Evolutionary conservation across 1,140 invertebrate species (phyloP).

Genomic region (Procambarus virginalis): DNA sequence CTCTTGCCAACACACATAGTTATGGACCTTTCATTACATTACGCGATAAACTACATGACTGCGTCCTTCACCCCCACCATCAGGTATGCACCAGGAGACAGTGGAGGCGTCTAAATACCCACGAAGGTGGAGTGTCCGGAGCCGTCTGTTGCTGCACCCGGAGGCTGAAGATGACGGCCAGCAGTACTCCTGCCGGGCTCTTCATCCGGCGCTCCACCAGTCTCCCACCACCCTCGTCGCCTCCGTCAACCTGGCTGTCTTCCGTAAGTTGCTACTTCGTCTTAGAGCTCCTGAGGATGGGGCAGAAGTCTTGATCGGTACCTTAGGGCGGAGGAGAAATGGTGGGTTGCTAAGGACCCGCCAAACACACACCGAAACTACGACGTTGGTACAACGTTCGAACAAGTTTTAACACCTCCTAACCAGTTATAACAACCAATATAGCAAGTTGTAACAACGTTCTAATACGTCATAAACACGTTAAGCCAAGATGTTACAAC

Average conservation of each 20-base stretch:
- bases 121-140: constrained; percentile 9
- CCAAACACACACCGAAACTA: no score
- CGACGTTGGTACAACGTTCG: no score
- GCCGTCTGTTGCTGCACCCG: constrained; percentile 1
- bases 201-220: constrained; percentile 20
- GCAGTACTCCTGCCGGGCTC: constrained; percentile 19
- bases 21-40: no score
- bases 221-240: constrained; percentile 37
- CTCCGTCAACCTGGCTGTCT: constrained; percentile 31
- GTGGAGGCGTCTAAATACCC: constrained; percentile 5
- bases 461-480: no score
- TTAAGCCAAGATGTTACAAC: no score
- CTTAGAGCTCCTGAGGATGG: background rate
- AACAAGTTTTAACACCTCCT: no score
- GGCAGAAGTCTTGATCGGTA: background rate
- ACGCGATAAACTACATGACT: no score
- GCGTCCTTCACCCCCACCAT: background rate
- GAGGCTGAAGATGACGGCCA: constrained; percentile 15
- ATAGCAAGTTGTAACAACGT: no score
- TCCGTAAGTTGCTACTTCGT: background rate
- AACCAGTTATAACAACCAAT: no score
- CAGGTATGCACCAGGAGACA: constrained; percentile 22
- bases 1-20: no score
- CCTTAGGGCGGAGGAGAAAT: background rate
- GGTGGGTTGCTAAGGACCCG: background rate